Conservation (phyloP, 2,888 invertebrate species). For the Hirtodrosophila cameraria region DNA sequence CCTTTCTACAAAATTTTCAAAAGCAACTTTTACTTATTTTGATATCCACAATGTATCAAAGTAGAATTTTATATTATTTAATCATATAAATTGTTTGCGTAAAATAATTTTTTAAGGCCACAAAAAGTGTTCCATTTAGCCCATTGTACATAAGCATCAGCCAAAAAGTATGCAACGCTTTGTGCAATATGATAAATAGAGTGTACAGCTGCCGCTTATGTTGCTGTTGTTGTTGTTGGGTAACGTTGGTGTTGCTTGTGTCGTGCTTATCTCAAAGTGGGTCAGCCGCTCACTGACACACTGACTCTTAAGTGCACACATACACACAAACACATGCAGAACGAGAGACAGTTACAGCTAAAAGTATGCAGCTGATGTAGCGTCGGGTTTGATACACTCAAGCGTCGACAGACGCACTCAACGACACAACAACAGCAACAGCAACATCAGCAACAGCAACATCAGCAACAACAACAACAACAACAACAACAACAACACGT, state of each 20-base stretch:
- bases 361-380: conserved; percentile 71
- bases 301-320: conserved; percentile 69
- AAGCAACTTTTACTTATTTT: too few relatives aligned
- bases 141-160: conserved; percentile 2
- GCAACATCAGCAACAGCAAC: conserved; percentile 16
- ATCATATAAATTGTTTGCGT: too few relatives aligned
- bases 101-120: too few relatives aligned
- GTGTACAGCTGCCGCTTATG: conserved; percentile 21
- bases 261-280: conserved; percentile 71
- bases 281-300: conserved; percentile 78
- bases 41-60: too few relatives aligned
- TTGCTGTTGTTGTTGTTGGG: conserved; percentile 22
- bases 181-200: conserved; percentile 47
- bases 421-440: conserved; percentile 40
- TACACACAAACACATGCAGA: conserved; percentile 3
- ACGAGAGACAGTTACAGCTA: conserved; percentile 45
- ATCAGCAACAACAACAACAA: conserved; percentile 18
- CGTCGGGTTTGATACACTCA: conserved; percentile 74
- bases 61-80: too few relatives aligned
- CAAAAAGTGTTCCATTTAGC: too few relatives aligned
- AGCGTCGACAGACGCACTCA: conserved; percentile 77
- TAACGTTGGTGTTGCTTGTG: conserved; percentile 33
- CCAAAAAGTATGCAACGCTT: conserved; percentile 50
- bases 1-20: too few relatives aligned
- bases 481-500: conserved; percentile 15